Base-by-base conservation (phyloP, 1,140 invertebrate genomes). In the Harlomillsia oculata region DNA sequence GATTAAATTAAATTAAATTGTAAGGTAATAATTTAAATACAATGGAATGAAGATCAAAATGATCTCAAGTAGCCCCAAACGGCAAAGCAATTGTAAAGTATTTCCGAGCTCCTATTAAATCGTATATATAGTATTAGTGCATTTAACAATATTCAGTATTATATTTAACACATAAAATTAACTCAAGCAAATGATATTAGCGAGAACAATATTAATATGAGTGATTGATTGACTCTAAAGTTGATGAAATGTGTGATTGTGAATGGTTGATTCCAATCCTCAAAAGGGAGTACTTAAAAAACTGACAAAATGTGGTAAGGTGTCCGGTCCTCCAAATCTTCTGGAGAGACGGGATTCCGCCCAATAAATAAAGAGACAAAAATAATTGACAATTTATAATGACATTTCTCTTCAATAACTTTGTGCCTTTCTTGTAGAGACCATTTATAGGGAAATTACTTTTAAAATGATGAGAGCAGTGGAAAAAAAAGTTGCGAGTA, bases 281-380 rank as follows among this genome's bases (percentile, higher is more conserved):
- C 40, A 46, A 5, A n/a, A n/a, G n/a, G n/a, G n/a, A n/a, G n/a
- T 48, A 48, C 13, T 2, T 4, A 45, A 14, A 16, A 26, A 53
- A 34, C 13, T 32, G 36, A 43, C 20, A 21, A 25, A 45, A 46
- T 45, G 49, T 41, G 56, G 56, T 52, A 58, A 58, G 48, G 56
- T 58, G 52, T 58, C 56, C 56, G 48, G 48, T 36, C 43, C 51
- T 53, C 51, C 34, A 32, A 30, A n/a, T 53, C 26, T 46, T 40
- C 23, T 32, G 29, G 29, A 41, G 54, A 50, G 51, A 58, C 50
- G 55, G 60, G 60, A 62, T 53, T 62, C 60, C 60, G 60, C 60
- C 60, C 60, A 62, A 60, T 63, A 63, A 60, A 57, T 49, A 54
- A 59, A 48, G 16, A 28, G n/a, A 32, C 43, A 39, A 59, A 52